Evolutionary conservation across 1,140 invertebrate species (phyloP), one percentile per base, ranked within the genome.

Genomic region (Triops cancriformis): DNA sequence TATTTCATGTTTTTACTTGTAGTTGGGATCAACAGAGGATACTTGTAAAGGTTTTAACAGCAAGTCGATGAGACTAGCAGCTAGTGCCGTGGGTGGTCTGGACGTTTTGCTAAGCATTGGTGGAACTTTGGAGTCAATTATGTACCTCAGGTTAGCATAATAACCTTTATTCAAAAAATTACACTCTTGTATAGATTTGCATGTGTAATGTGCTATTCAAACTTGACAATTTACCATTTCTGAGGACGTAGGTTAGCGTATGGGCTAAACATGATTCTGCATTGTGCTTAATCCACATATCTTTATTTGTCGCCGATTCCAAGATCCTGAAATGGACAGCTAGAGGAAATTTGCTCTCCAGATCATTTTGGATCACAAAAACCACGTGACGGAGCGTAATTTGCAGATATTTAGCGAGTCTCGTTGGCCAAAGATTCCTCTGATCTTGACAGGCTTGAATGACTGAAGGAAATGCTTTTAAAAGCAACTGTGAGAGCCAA

Each of bases 41-140:
- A 89, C 85, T 79, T 85, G 83, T 72, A 96, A 83, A 0, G 94
- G 94, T 80, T 90, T 87, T 79, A 91, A 87, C 72, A 96, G 89
- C 78, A 97, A 87, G 79, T 92, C 89, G 76, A 94, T 86, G 11
- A 96, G 85, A 79, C 90, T 91, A 76, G 89, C 89, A 37, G 92
- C 88, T 9, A 94, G 85, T 12, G 91, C 90, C 72, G 90, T 94
- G 0, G 92, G 92, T n/a, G 93, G 88, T 72, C 88, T 85, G 3
- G 89, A 80, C 0, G 89, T 90, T 43, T 88, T 86, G 27, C 91
- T 91, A 81, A 93, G 86, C 78, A 93, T 83, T 12, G 90, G 88
- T 72, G 92, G 92, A 64, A 92, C 88, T 84, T 90, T 90, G 72
- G 86, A 83, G 81, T 94, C 91, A 75, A 96, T 81, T 41, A 96